Conservation (phyloP, 2,797 vertebrate species). For the Thaleichthys pacificus region DNA sequence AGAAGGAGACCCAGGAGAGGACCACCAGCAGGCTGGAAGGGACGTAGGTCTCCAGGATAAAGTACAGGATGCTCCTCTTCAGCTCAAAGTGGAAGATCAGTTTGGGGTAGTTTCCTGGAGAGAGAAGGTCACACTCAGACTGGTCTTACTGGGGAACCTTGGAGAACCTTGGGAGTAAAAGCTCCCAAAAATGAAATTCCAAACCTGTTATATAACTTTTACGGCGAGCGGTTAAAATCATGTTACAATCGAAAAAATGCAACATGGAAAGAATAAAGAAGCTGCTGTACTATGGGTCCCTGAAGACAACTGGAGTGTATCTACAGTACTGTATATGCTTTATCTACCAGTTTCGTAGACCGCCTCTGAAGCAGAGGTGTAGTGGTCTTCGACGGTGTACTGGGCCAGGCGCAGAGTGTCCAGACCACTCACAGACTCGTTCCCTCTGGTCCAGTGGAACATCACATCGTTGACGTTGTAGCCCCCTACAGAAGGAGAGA, state of each 20-base stretch:
- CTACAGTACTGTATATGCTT: not conserved
- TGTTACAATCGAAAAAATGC: not conserved
- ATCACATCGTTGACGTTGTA: constrained; percentile 91
- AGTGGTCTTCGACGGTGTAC: constrained; percentile 90
- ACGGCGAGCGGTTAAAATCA: no score
- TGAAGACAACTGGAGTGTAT: not conserved
- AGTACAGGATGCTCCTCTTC: constrained; percentile 90
- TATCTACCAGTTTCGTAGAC: constrained; percentile 87
- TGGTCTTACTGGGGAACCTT: not conserved
- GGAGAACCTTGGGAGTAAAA: no score
- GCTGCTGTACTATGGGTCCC: not conserved
- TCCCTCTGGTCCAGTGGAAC: constrained; percentile 93
- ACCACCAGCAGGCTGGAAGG: constrained; percentile 89
- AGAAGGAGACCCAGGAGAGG: constrained; percentile 92
- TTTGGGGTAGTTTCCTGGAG: constrained; percentile 83
- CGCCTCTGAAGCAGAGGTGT: constrained; percentile 88
- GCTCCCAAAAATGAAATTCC: no score
- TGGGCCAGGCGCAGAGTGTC: constrained; percentile 87
- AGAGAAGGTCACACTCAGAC: constrained; percentile 3
- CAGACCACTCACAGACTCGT: constrained; percentile 87
- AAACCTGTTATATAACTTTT: no score
- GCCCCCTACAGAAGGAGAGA: constrained; percentile 75
- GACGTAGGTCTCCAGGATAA: constrained; percentile 90
- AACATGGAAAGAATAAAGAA: not conserved
- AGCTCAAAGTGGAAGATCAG: constrained; percentile 91